Conservation (phyloP, 1,140 invertebrate species). For the Cydia fagiglandana region DNA sequence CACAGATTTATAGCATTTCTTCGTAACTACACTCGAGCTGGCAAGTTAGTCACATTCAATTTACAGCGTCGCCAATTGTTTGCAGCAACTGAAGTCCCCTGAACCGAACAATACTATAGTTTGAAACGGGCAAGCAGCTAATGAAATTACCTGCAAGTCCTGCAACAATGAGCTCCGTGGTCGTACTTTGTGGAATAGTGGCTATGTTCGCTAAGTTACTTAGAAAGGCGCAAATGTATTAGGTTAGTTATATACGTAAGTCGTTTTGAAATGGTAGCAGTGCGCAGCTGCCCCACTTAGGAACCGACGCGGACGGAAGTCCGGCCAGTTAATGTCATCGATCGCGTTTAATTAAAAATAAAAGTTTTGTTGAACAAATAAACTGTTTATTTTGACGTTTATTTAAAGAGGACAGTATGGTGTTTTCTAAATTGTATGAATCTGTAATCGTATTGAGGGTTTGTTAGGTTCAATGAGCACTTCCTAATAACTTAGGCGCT, state of each 20-base stretch:
- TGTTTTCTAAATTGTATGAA: not conserved
- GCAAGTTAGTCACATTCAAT: constrained; percentile 6
- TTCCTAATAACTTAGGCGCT: too few relatives aligned
- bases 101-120: constrained; percentile 28
- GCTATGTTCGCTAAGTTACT: not conserved
- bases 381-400: constrained; percentile 5
- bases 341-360: constrained; percentile 30
- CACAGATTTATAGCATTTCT: constrained; percentile 6
- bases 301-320: constrained; percentile 22
- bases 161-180: constrained; percentile 56
- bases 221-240: not conserved
- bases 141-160: constrained; percentile 58
- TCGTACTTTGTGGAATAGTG: constrained; percentile 30
- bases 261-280: not conserved
- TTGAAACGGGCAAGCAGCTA: constrained; percentile 38
- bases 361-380: constrained; percentile 12
- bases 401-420: not conserved
- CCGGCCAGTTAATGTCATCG: constrained; percentile 29
- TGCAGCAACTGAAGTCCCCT: constrained; percentile 18
- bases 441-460: not conserved
- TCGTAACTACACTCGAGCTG: not conserved
- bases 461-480: too few relatives aligned
- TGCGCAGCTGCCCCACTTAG: constrained; percentile 22
- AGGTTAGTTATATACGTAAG: not conserved
- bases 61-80: constrained; percentile 16